Base-by-base conservation (phyloP, 2,888 invertebrate genomes). In the Auanema sp. region DNA sequence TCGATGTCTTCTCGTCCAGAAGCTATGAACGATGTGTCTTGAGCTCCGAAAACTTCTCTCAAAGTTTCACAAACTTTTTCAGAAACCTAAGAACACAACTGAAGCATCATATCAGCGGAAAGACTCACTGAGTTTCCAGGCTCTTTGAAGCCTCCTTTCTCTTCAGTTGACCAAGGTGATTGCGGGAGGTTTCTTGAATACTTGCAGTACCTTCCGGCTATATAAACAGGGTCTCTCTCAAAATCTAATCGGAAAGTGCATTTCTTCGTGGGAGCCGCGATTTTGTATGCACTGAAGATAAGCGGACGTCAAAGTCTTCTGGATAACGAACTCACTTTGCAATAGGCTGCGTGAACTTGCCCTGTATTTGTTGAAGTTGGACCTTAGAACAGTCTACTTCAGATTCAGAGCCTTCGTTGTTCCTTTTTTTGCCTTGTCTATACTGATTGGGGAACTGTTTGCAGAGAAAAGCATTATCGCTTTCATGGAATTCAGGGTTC, bases 1-100 rank as follows among this genome's bases (percentile, higher is more conserved):
- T 98, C 98, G 0, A 95, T 92, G 86, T 98, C 98, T 86, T 98
- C 97, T 44, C 98, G 87, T 11, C 80, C 81, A 21, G 76, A 72
- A 10, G 79, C 70, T n/a, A 75, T 64, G 47, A 81, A 81, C n/a
- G 76, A 63, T 14, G 68, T 71, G 25, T 69, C 68, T 16, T 64
- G 65, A 1, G 79, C 78, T 16, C 71, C 67, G 63, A 76, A 77
- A 6, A 64, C 60, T 16, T 60, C 59, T 43, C 69, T 68, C 65
- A 80, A 56, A 16, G 67, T 56, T 43, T 66, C 68, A 16, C 75
- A 69, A 12, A 81, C 70, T 65, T 80, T 79, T 64, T 81, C 81
- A 1, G 80, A 77, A 1, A 81, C 79, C 78, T 77, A 50, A n/a
- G 61, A 61, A 60, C 23, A 56, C n/a, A 42, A 21, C 14, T 49